phyloP scores from a whole-genome alignment of 2,113 vertebrate genomes.

The Calonectris borealis region DNA sequence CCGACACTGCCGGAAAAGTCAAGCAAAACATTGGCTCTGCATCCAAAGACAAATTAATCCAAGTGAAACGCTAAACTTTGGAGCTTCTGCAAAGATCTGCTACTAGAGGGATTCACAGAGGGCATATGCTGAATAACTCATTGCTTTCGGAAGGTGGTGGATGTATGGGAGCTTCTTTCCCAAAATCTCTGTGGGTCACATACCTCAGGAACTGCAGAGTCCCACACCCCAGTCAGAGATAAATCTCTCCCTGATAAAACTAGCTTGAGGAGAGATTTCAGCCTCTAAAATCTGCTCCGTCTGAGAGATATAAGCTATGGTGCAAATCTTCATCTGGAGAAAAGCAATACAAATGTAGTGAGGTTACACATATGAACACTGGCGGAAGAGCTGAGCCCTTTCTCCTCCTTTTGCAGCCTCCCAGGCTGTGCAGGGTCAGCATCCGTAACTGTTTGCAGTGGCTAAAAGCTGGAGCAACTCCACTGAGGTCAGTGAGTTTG shows the following conservation, averaged over 20 bases:
- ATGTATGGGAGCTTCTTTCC: not conserved
- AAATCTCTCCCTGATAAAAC: not conserved
- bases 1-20: not conserved
- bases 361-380: no score
- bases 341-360: not conserved
- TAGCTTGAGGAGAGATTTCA: not conserved
- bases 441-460: not conserved
- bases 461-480: not conserved
- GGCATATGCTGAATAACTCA: not conserved
- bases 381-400: not conserved
- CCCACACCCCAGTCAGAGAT: not conserved
- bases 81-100: not conserved
- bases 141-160: not conserved
- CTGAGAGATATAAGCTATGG: fast-evolving
- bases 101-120: not conserved
- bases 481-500: not conserved
- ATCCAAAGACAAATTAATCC: not conserved
- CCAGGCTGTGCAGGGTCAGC: not conserved
- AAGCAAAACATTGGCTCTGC: not conserved
- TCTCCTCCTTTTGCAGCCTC: not conserved
- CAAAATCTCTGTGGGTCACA: not conserved
- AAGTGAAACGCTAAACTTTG: not conserved
- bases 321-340: not conserved
- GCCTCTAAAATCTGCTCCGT: not conserved
- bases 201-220: not conserved